These are phyloP conservation scores for Hermaeophaga mercurialis DNA, from an alignment of 2,888 invertebrate species.

Conservation along the genomic window DNA sequence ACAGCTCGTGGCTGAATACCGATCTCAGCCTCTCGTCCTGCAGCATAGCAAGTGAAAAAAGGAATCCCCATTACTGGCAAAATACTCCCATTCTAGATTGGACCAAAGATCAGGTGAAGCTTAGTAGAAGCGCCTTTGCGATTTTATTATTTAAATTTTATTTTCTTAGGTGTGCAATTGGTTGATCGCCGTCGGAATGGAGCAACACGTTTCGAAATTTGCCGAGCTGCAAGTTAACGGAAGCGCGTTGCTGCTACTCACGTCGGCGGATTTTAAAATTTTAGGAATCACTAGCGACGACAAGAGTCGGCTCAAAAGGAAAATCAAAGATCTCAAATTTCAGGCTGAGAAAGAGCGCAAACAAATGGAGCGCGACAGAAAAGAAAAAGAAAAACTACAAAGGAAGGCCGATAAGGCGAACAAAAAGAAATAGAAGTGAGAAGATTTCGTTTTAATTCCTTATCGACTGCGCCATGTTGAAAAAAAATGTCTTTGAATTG, in stretches of 20 bases:
- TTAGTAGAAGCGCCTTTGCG: too few relatives aligned
- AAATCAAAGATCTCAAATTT: constrained; percentile 80
- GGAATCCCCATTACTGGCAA: constrained; percentile 69
- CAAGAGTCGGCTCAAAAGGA: constrained; percentile 81
- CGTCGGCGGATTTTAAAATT: constrained; percentile 90
- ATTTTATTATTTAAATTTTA: constrained; percentile 15
- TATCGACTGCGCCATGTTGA: too few relatives aligned
- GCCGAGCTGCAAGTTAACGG: constrained; percentile 90
- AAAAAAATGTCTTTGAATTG: too few relatives aligned
- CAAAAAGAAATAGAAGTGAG: constrained; percentile 65
- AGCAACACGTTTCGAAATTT: constrained; percentile 86
- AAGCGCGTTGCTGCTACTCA: constrained; percentile 80
- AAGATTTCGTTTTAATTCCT: background rate
- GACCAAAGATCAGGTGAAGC: constrained; percentile 75
- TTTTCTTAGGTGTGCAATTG: constrained; percentile 85
- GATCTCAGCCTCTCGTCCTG: constrained; percentile 66
- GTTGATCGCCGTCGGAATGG: constrained; percentile 81
- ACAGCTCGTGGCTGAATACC: constrained; percentile 61
- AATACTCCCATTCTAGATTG: constrained; percentile 75
- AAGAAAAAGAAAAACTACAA: constrained; percentile 82
- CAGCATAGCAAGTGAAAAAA: constrained; percentile 68
- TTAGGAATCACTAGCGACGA: constrained; percentile 80
- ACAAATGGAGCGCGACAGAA: constrained; percentile 83
- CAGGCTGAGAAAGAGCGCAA: constrained; percentile 74
- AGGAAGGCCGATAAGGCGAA: constrained; percentile 78